Base-by-base conservation (phyloP, 2,797 vertebrate genomes). In the Distichodus sexfasciatus region DNA sequence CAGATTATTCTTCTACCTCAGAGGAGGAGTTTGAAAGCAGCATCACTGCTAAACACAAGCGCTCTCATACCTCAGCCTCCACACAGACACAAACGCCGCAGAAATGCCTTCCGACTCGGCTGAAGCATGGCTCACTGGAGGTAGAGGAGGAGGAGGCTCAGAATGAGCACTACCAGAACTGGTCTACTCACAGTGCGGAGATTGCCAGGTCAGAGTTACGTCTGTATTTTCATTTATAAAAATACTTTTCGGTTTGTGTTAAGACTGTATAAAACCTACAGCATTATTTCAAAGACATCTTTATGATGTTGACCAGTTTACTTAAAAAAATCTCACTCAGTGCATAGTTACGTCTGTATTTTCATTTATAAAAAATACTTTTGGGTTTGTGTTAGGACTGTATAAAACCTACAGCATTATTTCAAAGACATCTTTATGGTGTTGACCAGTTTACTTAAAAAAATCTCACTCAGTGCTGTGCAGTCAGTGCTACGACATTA, bases 1-100 rank as follows among this genome's bases (percentile, higher is more conserved):
- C 95, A 0, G 95, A 97, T 85, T 94, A 92, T 83, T 95, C 94
- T 26, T 98, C 96, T 17, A 97, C 96, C 63, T 98, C 96, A 2
- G 96, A 98, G 77, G 97, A 98, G 78, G 96, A 98, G 53, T 95
- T 87, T 38, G 91, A 93, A 82, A 86, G 82, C 61, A 89, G 83
- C 78, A 86, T 89, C 10, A 91, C 88, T 74, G 85, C 90, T 70
- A 93, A 91, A 89, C 83, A 92, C 86, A 91, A 93, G 75, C 91
- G 87, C 81, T 87, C 92, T 78, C 91, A 89, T 70, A 35, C 91
- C 70, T 92, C 93, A 75, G 80, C 93, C 83, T 90, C 94, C 74
- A 88, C 89, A 57, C 94, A 94, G 83, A 93, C 82, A 0, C 83
- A 88, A 0, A 86, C 89, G 44, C 48, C 81, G 9, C 83, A 89